Evolutionary conservation across 2,888 invertebrate genomes (phyloP).

Genomic region (Lottia gigantea): DNA sequence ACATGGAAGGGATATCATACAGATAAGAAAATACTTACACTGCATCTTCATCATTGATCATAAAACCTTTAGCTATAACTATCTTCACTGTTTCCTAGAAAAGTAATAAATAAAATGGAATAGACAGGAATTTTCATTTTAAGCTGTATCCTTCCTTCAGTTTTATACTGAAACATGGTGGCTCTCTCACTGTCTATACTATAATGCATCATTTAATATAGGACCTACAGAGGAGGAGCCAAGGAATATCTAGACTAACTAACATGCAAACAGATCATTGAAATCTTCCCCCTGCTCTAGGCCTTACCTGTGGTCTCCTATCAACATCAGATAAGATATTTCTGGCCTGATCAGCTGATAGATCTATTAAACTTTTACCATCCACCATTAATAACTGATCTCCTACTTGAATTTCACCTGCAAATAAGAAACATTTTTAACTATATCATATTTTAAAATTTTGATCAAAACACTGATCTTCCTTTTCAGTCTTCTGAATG

Average conservation of each 20-base stretch:
- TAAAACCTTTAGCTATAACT: conserved; percentile 36
- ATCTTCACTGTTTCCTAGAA: conserved; percentile 35
- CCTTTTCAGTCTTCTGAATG: too few species aligned
- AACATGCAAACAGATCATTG: conserved; percentile 8
- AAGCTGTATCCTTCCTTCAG: background rate
- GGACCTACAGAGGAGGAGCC: too few species aligned
- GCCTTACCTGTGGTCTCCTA: conserved; percentile 24
- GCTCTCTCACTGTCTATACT: too few species aligned
- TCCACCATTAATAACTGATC: conserved; percentile 56
- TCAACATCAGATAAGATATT: conserved; percentile 40
- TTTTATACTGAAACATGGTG: too few species aligned
- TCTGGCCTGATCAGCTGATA: conserved; percentile 41
- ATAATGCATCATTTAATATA: too few species aligned
- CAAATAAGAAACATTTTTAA: background rate
- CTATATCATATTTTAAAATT: too few species aligned
- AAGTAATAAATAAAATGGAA: conserved; percentile 12
- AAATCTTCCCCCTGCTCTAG: background rate
- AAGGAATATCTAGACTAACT: background rate
- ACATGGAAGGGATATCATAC: too few species aligned
- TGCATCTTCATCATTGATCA: conserved; percentile 38
- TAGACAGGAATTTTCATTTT: background rate
- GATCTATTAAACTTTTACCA: conserved; percentile 38
- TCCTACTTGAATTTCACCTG: conserved; percentile 50
- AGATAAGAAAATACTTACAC: conserved; percentile 32
- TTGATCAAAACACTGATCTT: too few species aligned